Conservation (phyloP, 2,113 vertebrate genomes). For the Progne subis region DNA sequence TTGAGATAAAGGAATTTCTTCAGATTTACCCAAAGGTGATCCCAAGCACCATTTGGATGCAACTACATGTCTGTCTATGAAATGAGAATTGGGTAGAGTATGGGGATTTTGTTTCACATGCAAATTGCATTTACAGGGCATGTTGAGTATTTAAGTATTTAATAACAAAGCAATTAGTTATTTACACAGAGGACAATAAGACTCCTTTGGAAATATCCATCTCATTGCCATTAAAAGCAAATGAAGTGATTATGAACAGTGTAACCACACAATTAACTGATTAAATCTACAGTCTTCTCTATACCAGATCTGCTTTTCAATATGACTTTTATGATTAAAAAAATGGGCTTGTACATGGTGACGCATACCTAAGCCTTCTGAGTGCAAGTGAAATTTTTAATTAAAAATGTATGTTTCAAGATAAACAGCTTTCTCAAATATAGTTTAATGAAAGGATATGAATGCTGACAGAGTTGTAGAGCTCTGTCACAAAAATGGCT, state of each 20-base stretch:
- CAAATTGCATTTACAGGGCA: constrained; percentile 26
- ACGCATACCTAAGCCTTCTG: background rate
- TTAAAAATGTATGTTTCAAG: constrained; percentile 47
- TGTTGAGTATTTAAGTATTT: constrained; percentile 51
- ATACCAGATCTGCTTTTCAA: constrained; percentile 10
- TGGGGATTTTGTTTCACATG: constrained; percentile 9
- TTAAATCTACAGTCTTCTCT: constrained; percentile 34
- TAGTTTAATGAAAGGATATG: constrained; percentile 18
- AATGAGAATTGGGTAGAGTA: background rate
- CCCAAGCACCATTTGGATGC: background rate
- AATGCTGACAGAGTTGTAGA: background rate
- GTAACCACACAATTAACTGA: constrained; percentile 55
- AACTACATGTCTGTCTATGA: background rate
- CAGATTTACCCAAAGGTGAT: background rate
- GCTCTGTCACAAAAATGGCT: background rate
- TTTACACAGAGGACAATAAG: constrained; percentile 26
- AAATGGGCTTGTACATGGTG: background rate
- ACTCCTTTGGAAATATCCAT: constrained; percentile 54
- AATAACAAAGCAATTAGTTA: constrained; percentile 59
- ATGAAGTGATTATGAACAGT: constrained; percentile 50
- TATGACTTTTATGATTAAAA: constrained; percentile 11
- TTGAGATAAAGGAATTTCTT: background rate
- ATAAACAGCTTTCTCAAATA: constrained; percentile 9
- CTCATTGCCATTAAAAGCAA: constrained; percentile 61
- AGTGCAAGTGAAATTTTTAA: constrained; percentile 43